phyloP scores from a whole-genome alignment of 2,113 vertebrate genomes.

The Notothenia coriiceps region DNA sequence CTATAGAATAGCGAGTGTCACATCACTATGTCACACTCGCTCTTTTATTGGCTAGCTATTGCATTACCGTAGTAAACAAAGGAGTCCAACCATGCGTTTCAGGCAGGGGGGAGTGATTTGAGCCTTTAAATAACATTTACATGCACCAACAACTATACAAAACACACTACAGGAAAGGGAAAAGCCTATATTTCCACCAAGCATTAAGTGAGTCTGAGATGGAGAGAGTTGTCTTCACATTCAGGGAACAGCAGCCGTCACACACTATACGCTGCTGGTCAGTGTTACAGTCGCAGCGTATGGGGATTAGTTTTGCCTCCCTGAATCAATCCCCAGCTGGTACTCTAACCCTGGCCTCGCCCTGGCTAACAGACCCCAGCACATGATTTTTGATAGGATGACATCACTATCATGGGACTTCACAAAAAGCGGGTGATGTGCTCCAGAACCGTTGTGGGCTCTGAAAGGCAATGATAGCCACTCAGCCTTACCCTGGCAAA shows the following conservation, averaged over 20 bases:
- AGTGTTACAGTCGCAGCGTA: background rate
- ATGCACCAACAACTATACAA: too few relatives aligned
- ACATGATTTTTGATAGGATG: background rate
- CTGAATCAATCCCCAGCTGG: constrained; percentile 20
- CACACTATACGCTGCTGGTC: background rate
- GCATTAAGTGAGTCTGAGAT: background rate
- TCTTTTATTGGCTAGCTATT: too few relatives aligned
- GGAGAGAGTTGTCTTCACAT: background rate
- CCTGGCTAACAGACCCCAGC: constrained; percentile 7
- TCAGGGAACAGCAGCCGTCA: background rate
- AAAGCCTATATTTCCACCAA: background rate
- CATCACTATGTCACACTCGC: too few relatives aligned
- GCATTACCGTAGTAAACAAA: too few relatives aligned
- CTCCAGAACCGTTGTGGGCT: background rate
- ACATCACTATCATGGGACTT: constrained; percentile 21
- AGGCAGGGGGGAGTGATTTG: too few relatives aligned
- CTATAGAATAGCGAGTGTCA: too few relatives aligned
- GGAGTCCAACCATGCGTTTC: too few relatives aligned
- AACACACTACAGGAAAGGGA: too few relatives aligned
- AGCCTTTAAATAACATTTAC: too few relatives aligned
- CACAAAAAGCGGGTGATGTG: constrained; percentile 17
- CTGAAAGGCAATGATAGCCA: background rate
- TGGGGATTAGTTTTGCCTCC: constrained; percentile 23
- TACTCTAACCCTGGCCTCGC: background rate
- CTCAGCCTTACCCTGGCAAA: constrained; percentile 9